Conservation (phyloP, 1,140 invertebrate genomes). For the Druon quercuslanigerum region DNA sequence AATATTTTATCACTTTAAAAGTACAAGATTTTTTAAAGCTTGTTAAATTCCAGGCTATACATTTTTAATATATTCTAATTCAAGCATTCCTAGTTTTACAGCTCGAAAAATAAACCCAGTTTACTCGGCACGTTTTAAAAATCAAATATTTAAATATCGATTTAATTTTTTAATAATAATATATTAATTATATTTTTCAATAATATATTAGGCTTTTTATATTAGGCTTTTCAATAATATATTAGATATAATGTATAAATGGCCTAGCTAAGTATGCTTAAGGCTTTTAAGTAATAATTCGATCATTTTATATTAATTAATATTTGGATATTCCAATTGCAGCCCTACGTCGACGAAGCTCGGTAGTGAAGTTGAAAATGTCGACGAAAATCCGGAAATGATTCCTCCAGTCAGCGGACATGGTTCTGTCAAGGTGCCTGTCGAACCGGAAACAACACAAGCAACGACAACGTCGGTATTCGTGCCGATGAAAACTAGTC, state of each 20-base stretch:
- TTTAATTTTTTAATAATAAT: too few relatives aligned
- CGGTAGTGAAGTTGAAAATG: conserved; percentile 59
- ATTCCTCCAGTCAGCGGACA: conserved; percentile 56
- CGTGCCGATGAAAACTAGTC: conserved; percentile 69
- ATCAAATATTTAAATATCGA: too few relatives aligned
- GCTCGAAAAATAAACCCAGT: too few relatives aligned
- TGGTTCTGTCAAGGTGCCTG: conserved; percentile 57
- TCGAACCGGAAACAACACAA: conserved; percentile 64
- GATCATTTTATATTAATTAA: neutral
- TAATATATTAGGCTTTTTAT: too few relatives aligned
- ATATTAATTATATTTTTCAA: too few relatives aligned
- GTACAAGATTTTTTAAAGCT: too few relatives aligned
- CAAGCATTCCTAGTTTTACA: too few relatives aligned
- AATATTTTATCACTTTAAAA: too few relatives aligned
- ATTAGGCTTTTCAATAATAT: conserved; percentile 21
- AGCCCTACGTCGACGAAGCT: conserved; percentile 60
- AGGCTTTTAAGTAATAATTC: neutral
- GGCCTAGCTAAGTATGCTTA: too few relatives aligned
- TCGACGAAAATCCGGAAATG: conserved; percentile 55
- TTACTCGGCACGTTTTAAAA: too few relatives aligned
- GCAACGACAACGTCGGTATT: conserved; percentile 64
- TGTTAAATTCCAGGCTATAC: too few relatives aligned
- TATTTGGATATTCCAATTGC: conserved; percentile 39
- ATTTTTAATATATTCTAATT: too few relatives aligned
- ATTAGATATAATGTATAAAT: conserved; percentile 56